Conservation (phyloP, 30 jellyfish, hydroid and myxozoan species). For the Pelagia noctiluca region DNA sequence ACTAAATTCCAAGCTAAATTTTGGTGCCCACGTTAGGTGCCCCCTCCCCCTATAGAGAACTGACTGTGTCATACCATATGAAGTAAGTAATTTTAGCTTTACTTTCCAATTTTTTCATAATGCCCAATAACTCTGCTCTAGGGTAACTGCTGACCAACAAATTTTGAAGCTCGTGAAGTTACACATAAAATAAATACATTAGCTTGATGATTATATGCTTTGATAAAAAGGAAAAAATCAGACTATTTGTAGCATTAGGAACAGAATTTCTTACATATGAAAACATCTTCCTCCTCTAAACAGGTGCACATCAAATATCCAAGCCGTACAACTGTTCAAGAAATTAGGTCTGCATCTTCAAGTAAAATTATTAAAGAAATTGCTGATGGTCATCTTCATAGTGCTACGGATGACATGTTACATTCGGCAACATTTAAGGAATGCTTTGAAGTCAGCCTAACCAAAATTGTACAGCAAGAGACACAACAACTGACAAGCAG, state of each 20-base stretch:
- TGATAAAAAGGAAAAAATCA: neutral
- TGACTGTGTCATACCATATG: too few species aligned
- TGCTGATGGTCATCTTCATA: conserved; percentile 1
- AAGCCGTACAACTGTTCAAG: conserved; percentile 20
- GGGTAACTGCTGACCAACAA: too few species aligned
- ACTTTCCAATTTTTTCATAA: too few species aligned
- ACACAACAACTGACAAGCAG: conserved; percentile 32
- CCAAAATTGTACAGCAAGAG: conserved; percentile 24
- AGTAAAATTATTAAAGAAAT: conserved; percentile 12
- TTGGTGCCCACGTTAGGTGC: too few species aligned
- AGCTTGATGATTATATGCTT: neutral
- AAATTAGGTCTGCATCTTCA: conserved; percentile 16
- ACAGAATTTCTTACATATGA: neutral
- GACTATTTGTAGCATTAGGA: neutral
- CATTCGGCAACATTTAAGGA: neutral
- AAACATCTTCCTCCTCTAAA: conserved; percentile 15
- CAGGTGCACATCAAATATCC: conserved; percentile 35
- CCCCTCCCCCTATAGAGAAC: too few species aligned
- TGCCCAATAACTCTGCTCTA: too few species aligned
- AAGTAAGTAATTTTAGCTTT: too few species aligned
- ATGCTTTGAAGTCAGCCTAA: conserved; percentile 31
- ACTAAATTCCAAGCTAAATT: too few species aligned
- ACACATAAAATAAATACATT: neutral
- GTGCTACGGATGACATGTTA: neutral
- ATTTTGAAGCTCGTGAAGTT: too few species aligned